Evolutionary conservation across 1,140 invertebrate species (phyloP).

Genomic region (Diorhabda sublineata): DNA sequence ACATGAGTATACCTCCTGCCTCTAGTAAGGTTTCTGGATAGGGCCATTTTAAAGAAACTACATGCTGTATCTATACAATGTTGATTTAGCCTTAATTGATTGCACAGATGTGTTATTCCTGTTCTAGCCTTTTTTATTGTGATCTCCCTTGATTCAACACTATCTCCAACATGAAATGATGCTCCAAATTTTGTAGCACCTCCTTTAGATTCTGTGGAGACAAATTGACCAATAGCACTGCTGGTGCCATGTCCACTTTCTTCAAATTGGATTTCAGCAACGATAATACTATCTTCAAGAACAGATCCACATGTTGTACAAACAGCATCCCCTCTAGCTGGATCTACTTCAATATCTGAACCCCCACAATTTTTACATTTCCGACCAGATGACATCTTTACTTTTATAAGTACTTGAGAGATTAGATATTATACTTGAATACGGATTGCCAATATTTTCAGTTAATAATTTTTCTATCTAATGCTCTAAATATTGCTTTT

Average conservation of each 20-base stretch:
- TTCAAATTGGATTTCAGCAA: constrained; percentile 93
- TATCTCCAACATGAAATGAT: constrained; percentile 73
- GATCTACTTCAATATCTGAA: constrained; percentile 90
- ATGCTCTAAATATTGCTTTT: too few relatives aligned
- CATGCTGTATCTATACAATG: constrained; percentile 90
- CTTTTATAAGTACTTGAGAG: neutral
- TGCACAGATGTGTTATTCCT: constrained; percentile 73
- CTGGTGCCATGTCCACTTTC: constrained; percentile 86
- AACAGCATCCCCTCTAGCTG: constrained; percentile 87
- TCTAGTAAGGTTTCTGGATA: constrained; percentile 81
- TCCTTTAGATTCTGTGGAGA: constrained; percentile 81
- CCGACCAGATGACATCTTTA: constrained; percentile 52
- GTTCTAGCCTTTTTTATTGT: constrained; percentile 83
- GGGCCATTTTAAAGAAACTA: constrained; percentile 96
- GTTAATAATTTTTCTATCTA: too few relatives aligned
- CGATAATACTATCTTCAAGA: constrained; percentile 92
- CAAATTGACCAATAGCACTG: constrained; percentile 88
- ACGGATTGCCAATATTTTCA: too few relatives aligned
- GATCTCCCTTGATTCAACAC: constrained; percentile 84
- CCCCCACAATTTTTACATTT: constrained; percentile 91
- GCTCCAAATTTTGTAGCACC: constrained; percentile 71
- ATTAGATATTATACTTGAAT: too few relatives aligned
- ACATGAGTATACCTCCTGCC: constrained; percentile 89
- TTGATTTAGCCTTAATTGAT: constrained; percentile 79
- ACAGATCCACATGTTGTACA: constrained; percentile 96